Evolutionary conservation across 1,140 invertebrate genomes (phyloP).

Genomic region (Aethina tumida): DNA sequence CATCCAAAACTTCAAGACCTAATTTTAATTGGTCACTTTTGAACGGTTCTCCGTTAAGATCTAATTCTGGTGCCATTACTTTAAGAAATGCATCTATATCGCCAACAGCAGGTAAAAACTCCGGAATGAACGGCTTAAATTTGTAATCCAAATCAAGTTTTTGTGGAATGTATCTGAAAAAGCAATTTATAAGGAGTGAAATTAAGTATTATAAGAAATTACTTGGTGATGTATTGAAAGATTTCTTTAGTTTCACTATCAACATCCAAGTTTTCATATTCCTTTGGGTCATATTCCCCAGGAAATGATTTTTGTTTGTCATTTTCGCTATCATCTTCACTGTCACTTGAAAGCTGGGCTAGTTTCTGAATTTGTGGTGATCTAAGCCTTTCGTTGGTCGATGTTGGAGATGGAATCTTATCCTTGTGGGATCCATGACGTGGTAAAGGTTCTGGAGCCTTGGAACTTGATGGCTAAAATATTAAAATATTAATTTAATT

Average conservation of each 20-base stretch:
- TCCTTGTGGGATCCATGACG: conserved; percentile 14
- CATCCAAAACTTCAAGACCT: conserved; percentile 84
- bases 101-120: conserved; percentile 95
- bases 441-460: conserved; percentile 10
- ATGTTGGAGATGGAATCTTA: conserved; percentile 14
- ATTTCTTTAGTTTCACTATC: conserved; percentile 80
- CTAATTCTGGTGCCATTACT: conserved; percentile 67
- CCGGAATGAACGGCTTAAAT: conserved; percentile 89
- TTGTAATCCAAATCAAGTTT: conserved; percentile 83
- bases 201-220: conserved; percentile 24
- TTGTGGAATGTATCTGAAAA: conserved; percentile 77
- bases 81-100: conserved; percentile 98
- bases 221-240: conserved; percentile 89
- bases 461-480: conserved; percentile 5
- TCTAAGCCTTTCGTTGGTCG: conserved; percentile 9
- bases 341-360: conserved; percentile 19
- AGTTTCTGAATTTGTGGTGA: conserved; percentile 8
- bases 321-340: conserved; percentile 24
- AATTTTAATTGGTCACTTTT: conserved; percentile 33
- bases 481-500: neutral
- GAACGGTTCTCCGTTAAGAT: conserved; percentile 33
- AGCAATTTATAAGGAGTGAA: conserved; percentile 5
- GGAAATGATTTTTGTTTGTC: conserved; percentile 19
- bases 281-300: conserved; percentile 71
- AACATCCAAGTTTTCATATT: conserved; percentile 77